Evolutionary conservation across 2,113 vertebrate genomes (phyloP).

Genomic region (Acinonyx jubatus): DNA sequence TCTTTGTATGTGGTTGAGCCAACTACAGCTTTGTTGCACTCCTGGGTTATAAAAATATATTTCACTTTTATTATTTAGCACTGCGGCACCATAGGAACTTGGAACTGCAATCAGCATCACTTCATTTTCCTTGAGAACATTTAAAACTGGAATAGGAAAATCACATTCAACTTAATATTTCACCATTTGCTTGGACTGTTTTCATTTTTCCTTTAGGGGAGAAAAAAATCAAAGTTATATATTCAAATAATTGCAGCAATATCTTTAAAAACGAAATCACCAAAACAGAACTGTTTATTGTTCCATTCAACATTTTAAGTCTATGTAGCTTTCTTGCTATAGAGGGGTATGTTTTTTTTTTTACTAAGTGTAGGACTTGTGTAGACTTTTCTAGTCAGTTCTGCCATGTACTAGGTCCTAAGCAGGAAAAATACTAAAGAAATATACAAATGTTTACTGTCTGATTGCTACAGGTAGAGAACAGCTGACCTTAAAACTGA

Average conservation of each 20-base stretch:
- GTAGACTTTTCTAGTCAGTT: background rate
- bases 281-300: constrained; percentile 35
- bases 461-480: background rate
- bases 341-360: background rate
- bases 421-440: background rate
- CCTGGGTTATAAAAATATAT: constrained; percentile 40
- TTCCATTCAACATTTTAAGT: background rate
- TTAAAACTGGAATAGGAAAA: constrained; percentile 63
- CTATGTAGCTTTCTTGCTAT: background rate
- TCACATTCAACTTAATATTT: constrained; percentile 59
- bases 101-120: constrained; percentile 17
- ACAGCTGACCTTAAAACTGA: background rate
- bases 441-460: background rate
- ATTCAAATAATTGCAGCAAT: constrained; percentile 55
- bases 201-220: constrained; percentile 49
- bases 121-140: constrained; percentile 66
- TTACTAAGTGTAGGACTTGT: background rate
- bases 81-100: constrained; percentile 40
- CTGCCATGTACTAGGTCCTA: background rate
- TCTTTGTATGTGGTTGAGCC: background rate
- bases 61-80: constrained; percentile 70
- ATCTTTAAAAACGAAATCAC: constrained; percentile 26
- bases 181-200: constrained; percentile 46
- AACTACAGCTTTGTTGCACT: background rate
- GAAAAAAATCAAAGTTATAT: constrained; percentile 12